Base-by-base conservation (phyloP, 2,888 invertebrate species). In the Bhutanitis thaidina region DNA sequence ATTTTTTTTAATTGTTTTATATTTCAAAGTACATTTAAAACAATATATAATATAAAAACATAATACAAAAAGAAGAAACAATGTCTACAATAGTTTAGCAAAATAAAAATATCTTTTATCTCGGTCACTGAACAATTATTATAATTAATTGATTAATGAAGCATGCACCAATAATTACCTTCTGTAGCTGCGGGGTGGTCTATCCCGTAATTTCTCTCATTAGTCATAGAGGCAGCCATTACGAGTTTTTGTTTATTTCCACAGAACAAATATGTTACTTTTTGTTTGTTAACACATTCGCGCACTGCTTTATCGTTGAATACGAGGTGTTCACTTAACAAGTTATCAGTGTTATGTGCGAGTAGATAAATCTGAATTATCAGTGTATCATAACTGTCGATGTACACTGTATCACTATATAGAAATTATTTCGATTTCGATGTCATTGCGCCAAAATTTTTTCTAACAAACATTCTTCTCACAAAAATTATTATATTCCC, bases 141-240 rank as follows among this genome's bases (percentile, higher is more conserved):
- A n/a, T n/a, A n/a, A n/a, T n/a, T n/a, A n/a, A n/a, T n/a, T n/a
- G n/a, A n/a, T n/a, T n/a, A n/a, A n/a, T n/a, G n/a, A n/a, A n/a
- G n/a, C n/a, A n/a, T n/a, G n/a, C n/a, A n/a, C n/a, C n/a, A n/a
- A n/a, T n/a, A n/a, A n/a, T 63, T 69, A 85, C 86, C 85, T 64
- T 70, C 65, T 13, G 77, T 84, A 4, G 69, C 78, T 9, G 62
- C 65, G 7, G 58, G 69, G 56, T 85, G 84, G 48, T 85, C 83
- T 13, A 72, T 56, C 15, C 82, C 83, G 40, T 52, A n/a, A 47
- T 51, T 64, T 9, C 53, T 43, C 12, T 53, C 55, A 35, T 45
- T 57, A 30, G 34, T 53, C n/a, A 30, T 41, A 7, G 34, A 9
- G 4, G 35, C 37, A 3, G 34, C 58, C 59, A 61, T 63, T 27